phyloP scores from a whole-genome alignment of 2,113 vertebrate genomes.

The Murina feae region DNA sequence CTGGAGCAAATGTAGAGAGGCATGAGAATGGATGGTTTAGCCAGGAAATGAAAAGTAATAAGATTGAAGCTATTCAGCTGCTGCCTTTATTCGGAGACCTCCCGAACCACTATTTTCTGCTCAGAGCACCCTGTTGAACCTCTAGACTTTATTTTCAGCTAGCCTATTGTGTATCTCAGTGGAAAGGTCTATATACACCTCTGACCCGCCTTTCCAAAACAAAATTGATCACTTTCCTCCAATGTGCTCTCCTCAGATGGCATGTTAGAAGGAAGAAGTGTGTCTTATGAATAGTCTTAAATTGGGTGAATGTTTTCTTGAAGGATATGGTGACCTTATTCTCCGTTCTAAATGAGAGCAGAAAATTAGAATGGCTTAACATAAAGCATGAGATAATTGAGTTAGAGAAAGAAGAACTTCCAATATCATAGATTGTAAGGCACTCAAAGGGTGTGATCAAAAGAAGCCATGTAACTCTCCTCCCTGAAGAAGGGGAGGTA shows the following conservation, averaged over 20 bases:
- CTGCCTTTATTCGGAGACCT: slow-evolving; percentile 27
- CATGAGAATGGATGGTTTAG: not conserved
- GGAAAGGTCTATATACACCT: slow-evolving; percentile 47
- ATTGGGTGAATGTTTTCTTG: slow-evolving; percentile 35
- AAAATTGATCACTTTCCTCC: slow-evolving; percentile 18
- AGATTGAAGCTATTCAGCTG: slow-evolving; percentile 34
- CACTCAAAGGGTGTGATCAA: not conserved
- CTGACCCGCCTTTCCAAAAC: slow-evolving; percentile 52
- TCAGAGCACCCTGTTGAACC: slow-evolving; percentile 28
- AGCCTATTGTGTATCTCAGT: slow-evolving; percentile 45
- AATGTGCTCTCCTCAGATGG: slow-evolving; percentile 28
- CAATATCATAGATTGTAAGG: not conserved
- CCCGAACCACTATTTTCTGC: slow-evolving; percentile 42
- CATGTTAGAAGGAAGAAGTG: slow-evolving; percentile 34
- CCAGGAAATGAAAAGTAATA: slow-evolving; percentile 47
- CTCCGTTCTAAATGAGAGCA: slow-evolving; percentile 40
- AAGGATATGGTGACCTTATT: slow-evolving; percentile 54
- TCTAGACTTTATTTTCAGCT: slow-evolving; percentile 53
- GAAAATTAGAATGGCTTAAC: slow-evolving; percentile 51
- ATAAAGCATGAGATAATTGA: slow-evolving; percentile 34
- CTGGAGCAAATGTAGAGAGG: not conserved
- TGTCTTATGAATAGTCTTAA: slow-evolving; percentile 51
- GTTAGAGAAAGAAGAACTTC: slow-evolving; percentile 49
- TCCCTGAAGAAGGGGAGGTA: not conserved
- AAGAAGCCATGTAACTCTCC: not conserved